Base-by-base conservation (phyloP, 2,888 invertebrate genomes). In the Apocheima hispidaria region DNA sequence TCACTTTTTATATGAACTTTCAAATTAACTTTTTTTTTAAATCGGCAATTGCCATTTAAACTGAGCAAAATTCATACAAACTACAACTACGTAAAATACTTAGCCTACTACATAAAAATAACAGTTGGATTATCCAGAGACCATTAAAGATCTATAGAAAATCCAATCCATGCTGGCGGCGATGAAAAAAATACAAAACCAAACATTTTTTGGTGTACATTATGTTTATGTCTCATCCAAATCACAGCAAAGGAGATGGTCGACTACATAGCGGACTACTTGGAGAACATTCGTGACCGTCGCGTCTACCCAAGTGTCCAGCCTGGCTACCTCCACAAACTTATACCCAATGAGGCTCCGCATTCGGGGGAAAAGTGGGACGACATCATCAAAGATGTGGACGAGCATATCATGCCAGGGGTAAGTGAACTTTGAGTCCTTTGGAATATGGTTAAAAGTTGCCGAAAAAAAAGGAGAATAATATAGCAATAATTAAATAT, bases 241-340 rank as follows among this genome's bases (percentile, higher is more conserved):
- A 35, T 14, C 12, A 2, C 84, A 97, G 99, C 99, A 38, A 99
- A 99, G 87, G 98, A 99, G 91, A 96, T 99, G 96, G 97, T 99
- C 62, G 99, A 99, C 90, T 99, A 98, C 86, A 99, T 99, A 72
- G 99, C 99, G 0, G 98, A 99, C 83, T 99, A 99, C 85, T 88
- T 99, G 82, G 96, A 97, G 86, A 97, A 96, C 72, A 98, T 99
- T 63, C 94, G 99, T 0, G 96, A 96, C 12, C 94, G 97, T 2
- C 95, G 97, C 14, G 99, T 99, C 0, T 99, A 97, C 81, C 99
- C 99, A 0, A 96, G 96, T 14, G 98, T 98, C 0, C 96, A 98
- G 78, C 99, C 99, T 0, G 99, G 99, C 4, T 99, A 99, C 83
- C 95, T 99, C 82, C 95, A 96, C 73, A 95, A 95, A 52, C 93